Evolutionary conservation across 1,140 invertebrate species (phyloP).

Genomic region (Radopholus similis): DNA sequence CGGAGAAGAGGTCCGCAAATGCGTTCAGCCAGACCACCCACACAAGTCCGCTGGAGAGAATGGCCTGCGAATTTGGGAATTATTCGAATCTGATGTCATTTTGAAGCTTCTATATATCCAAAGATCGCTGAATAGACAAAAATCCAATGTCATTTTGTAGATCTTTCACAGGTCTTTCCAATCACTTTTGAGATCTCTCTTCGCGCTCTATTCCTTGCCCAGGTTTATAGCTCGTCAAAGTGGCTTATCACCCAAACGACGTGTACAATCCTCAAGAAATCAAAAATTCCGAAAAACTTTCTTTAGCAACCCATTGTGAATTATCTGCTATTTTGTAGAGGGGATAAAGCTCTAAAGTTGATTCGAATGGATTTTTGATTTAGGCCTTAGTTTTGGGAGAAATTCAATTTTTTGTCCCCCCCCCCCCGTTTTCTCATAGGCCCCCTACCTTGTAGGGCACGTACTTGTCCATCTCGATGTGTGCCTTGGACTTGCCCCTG

Average conservation of each 20-base stretch:
- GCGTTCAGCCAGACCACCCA: slow-evolving; percentile 42
- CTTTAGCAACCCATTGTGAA: too few relatives aligned
- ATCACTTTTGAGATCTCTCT: neutral
- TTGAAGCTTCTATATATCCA: neutral
- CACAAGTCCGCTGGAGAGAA: slow-evolving; percentile 19
- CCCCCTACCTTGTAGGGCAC: slow-evolving; percentile 31
- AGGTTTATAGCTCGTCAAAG: too few relatives aligned
- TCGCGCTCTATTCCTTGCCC: neutral
- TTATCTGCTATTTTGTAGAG: too few relatives aligned
- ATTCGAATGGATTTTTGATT: too few relatives aligned
- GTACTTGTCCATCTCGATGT: slow-evolving; percentile 29
- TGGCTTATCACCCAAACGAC: too few relatives aligned
- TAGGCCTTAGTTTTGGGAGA: too few relatives aligned
- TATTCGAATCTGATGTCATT: neutral
- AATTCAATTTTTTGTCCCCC: too few relatives aligned
- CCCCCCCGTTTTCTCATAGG: too few relatives aligned
- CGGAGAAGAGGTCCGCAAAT: slow-evolving; percentile 39
- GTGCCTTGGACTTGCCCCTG: slow-evolving; percentile 28
- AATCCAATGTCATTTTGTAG: neutral
- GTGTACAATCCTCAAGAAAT: too few relatives aligned
- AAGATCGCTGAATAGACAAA: neutral
- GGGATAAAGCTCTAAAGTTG: too few relatives aligned
- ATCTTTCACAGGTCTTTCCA: too few relatives aligned
- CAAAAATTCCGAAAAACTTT: too few relatives aligned
- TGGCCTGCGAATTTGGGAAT: slow-evolving; percentile 16